Evolutionary conservation across 1,140 invertebrate genomes (phyloP).

Genomic region (Eriosoma lanigerum): DNA sequence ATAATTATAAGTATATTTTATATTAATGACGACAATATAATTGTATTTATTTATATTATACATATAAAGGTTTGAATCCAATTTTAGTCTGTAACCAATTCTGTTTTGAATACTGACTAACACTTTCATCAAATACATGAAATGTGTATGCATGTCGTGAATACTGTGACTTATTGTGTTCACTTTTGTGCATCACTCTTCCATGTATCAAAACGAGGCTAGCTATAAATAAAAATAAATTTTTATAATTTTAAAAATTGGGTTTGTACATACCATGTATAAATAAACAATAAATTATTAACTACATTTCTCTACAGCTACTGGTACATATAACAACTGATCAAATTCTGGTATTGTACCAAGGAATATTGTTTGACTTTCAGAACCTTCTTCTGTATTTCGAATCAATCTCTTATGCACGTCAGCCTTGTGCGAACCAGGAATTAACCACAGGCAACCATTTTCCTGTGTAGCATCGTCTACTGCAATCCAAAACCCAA

Average conservation of each 20-base stretch:
- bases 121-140: constrained; percentile 82
- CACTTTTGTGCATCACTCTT: constrained; percentile 90
- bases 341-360: constrained; percentile 71
- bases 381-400: constrained; percentile 68
- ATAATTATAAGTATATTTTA: too few species aligned
- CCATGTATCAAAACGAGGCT: constrained; percentile 88
- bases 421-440: constrained; percentile 84
- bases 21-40: not conserved
- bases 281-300: not conserved
- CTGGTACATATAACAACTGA: constrained; percentile 73
- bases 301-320: constrained; percentile 77
- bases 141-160: constrained; percentile 95
- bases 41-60: constrained; percentile 57
- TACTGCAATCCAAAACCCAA: constrained; percentile 93
- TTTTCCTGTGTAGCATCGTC: constrained; percentile 91
- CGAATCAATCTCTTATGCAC: constrained; percentile 72
- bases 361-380: constrained; percentile 68
- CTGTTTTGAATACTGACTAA: constrained; percentile 73
- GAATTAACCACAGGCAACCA: constrained; percentile 90
- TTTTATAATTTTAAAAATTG: not conserved
- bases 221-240: constrained; percentile 64
- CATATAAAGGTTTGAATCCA: constrained; percentile 67
- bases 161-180: constrained; percentile 76
- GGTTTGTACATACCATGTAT: not conserved
- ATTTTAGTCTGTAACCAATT: constrained; percentile 82